Conservation (phyloP, 2,797 vertebrate genomes). For the Ptychobarbus kaznakovi region DNA sequence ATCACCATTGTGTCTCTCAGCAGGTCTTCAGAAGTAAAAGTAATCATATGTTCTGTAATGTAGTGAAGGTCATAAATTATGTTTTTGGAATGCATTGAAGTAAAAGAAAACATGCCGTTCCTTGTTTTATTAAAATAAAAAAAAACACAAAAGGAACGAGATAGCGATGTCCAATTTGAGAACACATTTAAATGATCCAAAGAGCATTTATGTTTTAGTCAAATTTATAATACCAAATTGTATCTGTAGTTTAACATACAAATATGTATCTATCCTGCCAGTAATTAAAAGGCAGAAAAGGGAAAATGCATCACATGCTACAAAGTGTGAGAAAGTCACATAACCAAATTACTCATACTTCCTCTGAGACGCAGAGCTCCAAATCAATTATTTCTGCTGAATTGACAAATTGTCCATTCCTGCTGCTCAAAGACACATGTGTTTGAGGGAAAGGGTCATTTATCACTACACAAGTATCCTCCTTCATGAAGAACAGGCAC, state of each 20-base stretch:
- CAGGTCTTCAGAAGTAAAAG: neutral
- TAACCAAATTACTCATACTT: conserved; percentile 9
- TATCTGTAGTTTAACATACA: neutral
- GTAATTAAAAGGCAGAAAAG: neutral
- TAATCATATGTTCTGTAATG: neutral
- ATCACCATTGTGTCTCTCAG: neutral
- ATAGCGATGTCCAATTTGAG: neutral
- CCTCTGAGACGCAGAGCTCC: neutral
- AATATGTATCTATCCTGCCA: neutral
- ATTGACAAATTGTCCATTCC: neutral
- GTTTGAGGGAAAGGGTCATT: neutral
- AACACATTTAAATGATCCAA: neutral
- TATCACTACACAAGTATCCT: neutral
- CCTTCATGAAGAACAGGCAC: conserved; percentile 7
- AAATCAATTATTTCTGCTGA: conserved; percentile 1
- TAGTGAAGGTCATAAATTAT: neutral
- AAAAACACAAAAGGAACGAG: neutral
- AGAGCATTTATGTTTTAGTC: neutral
- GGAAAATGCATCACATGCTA: conserved; percentile 4
- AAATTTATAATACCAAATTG: neutral
- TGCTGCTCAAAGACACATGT: conserved; percentile 14
- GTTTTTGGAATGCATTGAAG: neutral
- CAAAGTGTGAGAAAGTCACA: conserved; percentile 13
- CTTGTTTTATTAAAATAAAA: neutral
- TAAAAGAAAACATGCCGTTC: neutral